Percentiles rank a stretch among this genome's conserved stretches.
These are phyloP conservation scores for Cylindroiulus punctatus DNA, from an alignment of 2,888 invertebrate species.

Conservation along the genomic window DNA sequence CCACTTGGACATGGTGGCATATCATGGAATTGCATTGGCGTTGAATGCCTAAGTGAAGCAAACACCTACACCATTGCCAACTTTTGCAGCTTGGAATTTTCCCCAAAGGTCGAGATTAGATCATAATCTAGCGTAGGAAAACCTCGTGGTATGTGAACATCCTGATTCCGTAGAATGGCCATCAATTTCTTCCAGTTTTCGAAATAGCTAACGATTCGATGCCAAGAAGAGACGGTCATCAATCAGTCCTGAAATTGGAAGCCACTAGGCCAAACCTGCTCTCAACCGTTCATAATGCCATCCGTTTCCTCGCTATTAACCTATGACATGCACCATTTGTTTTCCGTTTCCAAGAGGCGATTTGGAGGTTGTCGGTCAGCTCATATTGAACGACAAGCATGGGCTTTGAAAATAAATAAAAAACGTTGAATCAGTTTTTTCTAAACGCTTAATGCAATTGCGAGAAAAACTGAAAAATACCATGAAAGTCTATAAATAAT, in stretches of 20 bases:
- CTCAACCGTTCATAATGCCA: too few relatives aligned
- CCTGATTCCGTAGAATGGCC: neutral
- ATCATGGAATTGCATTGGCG: neutral
- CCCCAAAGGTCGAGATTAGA: neutral
- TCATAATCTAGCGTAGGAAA: neutral
- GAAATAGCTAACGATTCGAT: neutral
- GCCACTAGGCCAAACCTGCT: neutral
- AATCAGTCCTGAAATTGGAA: conserved; percentile 8
- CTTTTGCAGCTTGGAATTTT: neutral
- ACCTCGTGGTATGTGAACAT: neutral
- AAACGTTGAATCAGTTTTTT: neutral
- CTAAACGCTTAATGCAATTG: neutral
- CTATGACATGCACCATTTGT: neutral
- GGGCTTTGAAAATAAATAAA: neutral
- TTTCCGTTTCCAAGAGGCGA: neutral
- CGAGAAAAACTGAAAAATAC: neutral
- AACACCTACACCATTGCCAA: neutral
- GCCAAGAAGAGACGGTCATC: neutral
- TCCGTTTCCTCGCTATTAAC: neutral
- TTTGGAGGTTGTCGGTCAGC: neutral
- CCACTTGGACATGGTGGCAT: neutral
- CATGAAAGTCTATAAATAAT: neutral
- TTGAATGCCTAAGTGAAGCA: neutral
- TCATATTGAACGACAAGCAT: neutral
- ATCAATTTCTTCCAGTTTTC: neutral